Base-by-base conservation (phyloP, 2,888 invertebrate species). In the Sepioteuthis lessoniana region DNA sequence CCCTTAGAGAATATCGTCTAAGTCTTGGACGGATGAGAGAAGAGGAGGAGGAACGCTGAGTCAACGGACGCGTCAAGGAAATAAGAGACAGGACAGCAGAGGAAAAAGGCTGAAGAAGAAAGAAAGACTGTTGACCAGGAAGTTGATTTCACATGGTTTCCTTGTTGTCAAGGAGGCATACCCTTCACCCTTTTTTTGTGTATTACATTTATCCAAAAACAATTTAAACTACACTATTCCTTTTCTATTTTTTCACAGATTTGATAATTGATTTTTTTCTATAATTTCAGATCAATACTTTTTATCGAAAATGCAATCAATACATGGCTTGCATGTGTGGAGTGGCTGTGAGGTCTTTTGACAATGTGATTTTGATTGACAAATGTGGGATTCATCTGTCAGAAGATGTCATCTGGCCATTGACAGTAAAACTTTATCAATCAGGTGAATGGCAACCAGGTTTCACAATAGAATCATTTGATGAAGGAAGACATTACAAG, bases 341-440 rank as follows among this genome's bases (percentile, higher is more conserved):
- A 3, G 92, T 47, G n/a, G 92, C 92, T n/a, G 47, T 92, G 21
- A 92, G 38, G 35, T 42, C 46, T 47, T 42, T 16, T 4, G 47
- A 47, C 28, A 31, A 92, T 47, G 92, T 92, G 31, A n/a, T 92
- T n/a, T 42, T 92, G 19, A 92, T 92, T 42, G 92, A 92, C 92
- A 92, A 92, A 19, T 92, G 92, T 92, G 38, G 42, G 8, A 92
- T 16, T 47, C 16, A 91, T 35, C 42, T 47, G 10, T 0, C 31
- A 46, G n/a, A 92, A n/a, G 31, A 16, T 92, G 42, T 28, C n/a
- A 46, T 19, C 31, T 19, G 47, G 47, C 92, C 42, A n/a, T 92
- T 46, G 10, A 92, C 3, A 47, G 92, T 42, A 8, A 92, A 92
- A 92, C 42, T 92, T 47, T 92, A 92, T 47, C 92, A 92, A 31